Percentiles rank a stretch among this genome's conserved stretches.
These are phyloP conservation scores for Gallinago media DNA, from an alignment of 2,113 vertebrate genomes.

Conservation along the genomic window DNA sequence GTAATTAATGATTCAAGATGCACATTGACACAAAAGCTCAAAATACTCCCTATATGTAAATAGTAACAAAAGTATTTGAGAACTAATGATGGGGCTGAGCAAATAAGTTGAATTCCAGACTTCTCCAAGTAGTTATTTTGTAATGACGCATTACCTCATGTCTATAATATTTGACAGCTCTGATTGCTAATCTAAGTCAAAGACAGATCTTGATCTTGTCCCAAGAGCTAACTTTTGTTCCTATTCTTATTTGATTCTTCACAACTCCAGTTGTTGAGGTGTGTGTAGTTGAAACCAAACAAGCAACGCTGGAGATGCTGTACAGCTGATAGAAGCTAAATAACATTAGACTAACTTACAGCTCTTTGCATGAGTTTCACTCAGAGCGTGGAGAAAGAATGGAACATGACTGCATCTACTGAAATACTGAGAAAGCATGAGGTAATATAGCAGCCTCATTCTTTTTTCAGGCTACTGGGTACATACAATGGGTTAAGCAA, in stretches of 20 bases:
- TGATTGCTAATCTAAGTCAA: neutral
- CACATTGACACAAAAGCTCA: neutral
- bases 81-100: neutral
- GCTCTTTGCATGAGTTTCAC: neutral
- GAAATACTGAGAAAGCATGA: neutral
- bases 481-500: neutral
- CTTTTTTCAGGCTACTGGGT: neutral
- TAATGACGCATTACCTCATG: neutral
- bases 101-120: neutral
- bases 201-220: neutral
- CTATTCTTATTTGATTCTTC: neutral
- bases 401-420: neutral
- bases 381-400: neutral
- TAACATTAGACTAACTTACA: neutral
- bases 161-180: neutral
- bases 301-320: neutral
- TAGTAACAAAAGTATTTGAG: neutral
- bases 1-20: neutral
- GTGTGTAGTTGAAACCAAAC: neutral
- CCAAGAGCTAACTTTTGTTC: neutral
- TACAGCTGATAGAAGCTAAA: neutral
- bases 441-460: rapidly evolving
- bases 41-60: neutral
- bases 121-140: neutral
- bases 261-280: neutral